A percentile compares a stretch with the other conserved stretches of the same genome.
Conservation (phyloP, 37 sponge, comb jelly and placozoan genomes). For the Agelas oroides region DNA sequence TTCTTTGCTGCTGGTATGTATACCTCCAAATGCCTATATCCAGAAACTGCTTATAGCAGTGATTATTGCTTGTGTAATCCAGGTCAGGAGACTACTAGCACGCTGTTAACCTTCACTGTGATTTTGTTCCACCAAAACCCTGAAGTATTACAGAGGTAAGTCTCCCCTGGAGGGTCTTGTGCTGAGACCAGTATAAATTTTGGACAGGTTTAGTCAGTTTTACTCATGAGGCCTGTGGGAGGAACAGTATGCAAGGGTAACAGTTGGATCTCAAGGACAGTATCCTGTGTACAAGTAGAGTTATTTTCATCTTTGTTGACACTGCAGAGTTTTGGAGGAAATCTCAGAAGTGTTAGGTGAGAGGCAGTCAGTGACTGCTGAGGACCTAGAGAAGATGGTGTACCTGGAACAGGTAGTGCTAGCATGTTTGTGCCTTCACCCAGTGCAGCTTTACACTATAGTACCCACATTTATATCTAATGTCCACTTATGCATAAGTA, state of each 20-base stretch:
- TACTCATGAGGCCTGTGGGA: no score
- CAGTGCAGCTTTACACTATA: not conserved
- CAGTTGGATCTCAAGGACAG: no score
- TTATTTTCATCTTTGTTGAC: not conserved
- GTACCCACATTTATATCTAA: no score
- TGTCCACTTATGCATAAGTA: no score
- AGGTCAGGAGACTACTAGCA: slow-evolving; percentile 19
- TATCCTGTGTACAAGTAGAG: no score
- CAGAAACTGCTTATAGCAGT: no score
- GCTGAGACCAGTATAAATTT: no score
- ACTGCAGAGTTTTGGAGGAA: slow-evolving; percentile 9
- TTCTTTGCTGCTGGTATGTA: slow-evolving; percentile 2
- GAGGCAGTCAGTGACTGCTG: slow-evolving; percentile 5
- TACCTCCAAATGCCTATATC: not conserved
- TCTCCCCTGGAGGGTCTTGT: no score
- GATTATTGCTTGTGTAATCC: not conserved
- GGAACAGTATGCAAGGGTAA: no score
- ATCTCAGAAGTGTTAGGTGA: slow-evolving; percentile 21
- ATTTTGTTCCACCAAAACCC: not conserved
- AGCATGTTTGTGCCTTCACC: no score
- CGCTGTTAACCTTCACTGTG: not conserved
- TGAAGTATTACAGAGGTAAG: not conserved
- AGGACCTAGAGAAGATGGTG: slow-evolving; percentile 20
- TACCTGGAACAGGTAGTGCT: slow-evolving; percentile 13
- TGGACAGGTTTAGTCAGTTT: no score